Percentiles rank a stretch among this genome's conserved stretches.
These are phyloP conservation scores for Sapayoa aenigma DNA, from an alignment of 2,113 vertebrate species.

Conservation along the genomic window DNA sequence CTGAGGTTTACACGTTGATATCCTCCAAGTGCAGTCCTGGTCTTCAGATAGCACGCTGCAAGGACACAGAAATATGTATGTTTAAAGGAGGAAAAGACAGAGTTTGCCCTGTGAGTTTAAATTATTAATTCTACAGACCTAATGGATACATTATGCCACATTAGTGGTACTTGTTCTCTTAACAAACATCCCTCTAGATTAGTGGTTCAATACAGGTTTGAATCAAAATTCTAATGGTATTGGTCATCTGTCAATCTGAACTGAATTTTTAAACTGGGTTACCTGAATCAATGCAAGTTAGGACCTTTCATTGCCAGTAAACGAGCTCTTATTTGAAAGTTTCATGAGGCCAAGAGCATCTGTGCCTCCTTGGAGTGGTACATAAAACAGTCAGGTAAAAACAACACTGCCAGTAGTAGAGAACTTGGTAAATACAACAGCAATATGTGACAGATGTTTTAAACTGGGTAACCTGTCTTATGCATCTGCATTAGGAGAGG, in stretches of 20 bases:
- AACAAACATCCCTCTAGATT: slow-evolving; percentile 49
- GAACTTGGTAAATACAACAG: neutral
- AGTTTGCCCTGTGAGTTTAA: slow-evolving; percentile 25
- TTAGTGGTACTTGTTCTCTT: slow-evolving; percentile 55
- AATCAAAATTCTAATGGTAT: slow-evolving; percentile 36
- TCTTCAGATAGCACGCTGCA: slow-evolving; percentile 58
- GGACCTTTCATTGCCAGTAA: slow-evolving; percentile 27
- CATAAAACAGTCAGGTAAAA: neutral
- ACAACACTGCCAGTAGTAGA: neutral
- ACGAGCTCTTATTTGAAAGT: neutral
- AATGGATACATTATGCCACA: slow-evolving; percentile 63
- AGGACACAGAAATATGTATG: slow-evolving; percentile 41
- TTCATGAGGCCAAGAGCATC: neutral
- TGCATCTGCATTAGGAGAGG: neutral
- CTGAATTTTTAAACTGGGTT: slow-evolving; percentile 46
- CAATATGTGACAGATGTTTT: accelerated
- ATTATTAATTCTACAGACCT: slow-evolving; percentile 64
- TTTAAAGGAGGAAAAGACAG: slow-evolving; percentile 6
- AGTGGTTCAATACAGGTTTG: slow-evolving; percentile 43
- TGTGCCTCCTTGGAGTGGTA: neutral
- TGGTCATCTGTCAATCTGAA: slow-evolving; percentile 9
- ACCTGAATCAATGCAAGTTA: slow-evolving; percentile 33
- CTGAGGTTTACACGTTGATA: slow-evolving; percentile 15
- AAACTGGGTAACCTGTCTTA: neutral
- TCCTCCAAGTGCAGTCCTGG: neutral